Evolutionary conservation across 2,888 invertebrate genomes (phyloP).

Genomic region (Trileptium ribeirensis): DNA sequence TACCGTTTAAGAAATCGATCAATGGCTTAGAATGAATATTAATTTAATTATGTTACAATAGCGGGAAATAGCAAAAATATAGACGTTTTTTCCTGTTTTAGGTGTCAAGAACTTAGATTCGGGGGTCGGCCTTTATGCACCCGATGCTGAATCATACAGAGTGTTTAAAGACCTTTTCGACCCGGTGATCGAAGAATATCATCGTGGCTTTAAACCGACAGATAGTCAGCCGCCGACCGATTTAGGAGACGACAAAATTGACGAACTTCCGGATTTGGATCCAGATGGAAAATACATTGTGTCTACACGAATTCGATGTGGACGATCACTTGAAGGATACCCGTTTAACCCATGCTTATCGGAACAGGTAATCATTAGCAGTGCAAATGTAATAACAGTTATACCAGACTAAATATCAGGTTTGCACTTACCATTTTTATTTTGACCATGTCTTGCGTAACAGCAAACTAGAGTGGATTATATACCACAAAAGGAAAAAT

Average conservation of each 20-base stretch:
- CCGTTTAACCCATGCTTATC: constrained; percentile 96
- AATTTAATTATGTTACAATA: too few species aligned
- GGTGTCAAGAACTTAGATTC: constrained; percentile 91
- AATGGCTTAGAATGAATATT: too few species aligned
- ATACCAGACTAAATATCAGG: too few species aligned
- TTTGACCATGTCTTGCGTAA: too few species aligned
- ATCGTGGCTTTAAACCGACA: constrained; percentile 72
- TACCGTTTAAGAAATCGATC: too few species aligned
- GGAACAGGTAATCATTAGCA: constrained; percentile 60
- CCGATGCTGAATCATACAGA: constrained; percentile 89
- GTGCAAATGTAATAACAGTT: too few species aligned
- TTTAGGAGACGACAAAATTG: constrained; percentile 73
- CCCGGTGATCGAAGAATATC: constrained; percentile 92
- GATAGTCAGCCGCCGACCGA: constrained; percentile 86
- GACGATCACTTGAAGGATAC: constrained; percentile 74
- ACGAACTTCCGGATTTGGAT: constrained; percentile 80
- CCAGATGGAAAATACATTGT: constrained; percentile 75
- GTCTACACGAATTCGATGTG: constrained; percentile 89
- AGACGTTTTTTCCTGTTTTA: constrained; percentile 54
- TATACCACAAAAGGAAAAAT: too few species aligned
- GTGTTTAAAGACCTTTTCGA: constrained; percentile 86
- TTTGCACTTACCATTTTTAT: too few species aligned
- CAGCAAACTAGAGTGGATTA: too few species aligned
- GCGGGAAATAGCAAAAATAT: too few species aligned
- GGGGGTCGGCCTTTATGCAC: constrained; percentile 92